Evolutionary conservation across 2,797 vertebrate genomes (phyloP).

Genomic region (Columba guinea): DNA sequence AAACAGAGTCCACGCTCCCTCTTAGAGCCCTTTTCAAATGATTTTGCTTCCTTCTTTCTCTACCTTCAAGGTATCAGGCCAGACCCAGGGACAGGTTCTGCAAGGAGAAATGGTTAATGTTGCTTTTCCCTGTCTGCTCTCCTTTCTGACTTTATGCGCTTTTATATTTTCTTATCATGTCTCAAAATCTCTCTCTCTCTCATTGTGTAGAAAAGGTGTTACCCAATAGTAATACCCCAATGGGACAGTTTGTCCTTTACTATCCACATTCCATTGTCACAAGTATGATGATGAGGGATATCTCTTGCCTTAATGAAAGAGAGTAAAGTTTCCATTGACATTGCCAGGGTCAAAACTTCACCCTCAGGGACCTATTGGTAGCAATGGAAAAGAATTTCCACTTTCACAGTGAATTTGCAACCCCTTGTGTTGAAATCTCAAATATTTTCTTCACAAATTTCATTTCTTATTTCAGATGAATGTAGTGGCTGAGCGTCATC

Average conservation of each 20-base stretch:
- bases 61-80: background rate
- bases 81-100: background rate
- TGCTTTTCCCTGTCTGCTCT: background rate
- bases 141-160: background rate
- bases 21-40: background rate
- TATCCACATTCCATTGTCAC: background rate
- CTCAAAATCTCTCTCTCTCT: background rate
- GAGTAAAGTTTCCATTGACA: background rate
- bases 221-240: background rate
- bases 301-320: background rate
- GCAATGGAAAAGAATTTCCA: constrained; percentile 14
- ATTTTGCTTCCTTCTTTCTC: background rate
- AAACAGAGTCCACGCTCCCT: background rate
- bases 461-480: background rate
- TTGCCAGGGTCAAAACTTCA: background rate
- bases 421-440: background rate
- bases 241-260: background rate
- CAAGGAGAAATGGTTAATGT: background rate
- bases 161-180: background rate
- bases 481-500: background rate
- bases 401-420: constrained; percentile 43
- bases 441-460: constrained; percentile 30
- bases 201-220: background rate
- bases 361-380: background rate
- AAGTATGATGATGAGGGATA: background rate